phyloP scores from a whole-genome alignment of 2,113 vertebrate species.

The Calonectris borealis region DNA sequence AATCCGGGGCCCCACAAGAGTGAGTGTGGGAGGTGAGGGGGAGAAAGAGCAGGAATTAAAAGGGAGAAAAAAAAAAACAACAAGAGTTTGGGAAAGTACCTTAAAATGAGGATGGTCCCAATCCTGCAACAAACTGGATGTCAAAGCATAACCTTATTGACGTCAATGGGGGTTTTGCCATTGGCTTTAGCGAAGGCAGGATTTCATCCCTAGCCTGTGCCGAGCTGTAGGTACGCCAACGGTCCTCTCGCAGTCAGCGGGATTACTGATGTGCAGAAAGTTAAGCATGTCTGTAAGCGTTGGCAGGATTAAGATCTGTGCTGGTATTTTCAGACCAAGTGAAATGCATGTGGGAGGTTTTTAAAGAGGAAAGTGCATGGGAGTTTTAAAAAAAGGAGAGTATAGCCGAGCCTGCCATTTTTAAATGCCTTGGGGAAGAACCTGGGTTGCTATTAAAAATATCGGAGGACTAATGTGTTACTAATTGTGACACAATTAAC shows the following conservation, averaged over 20 bases:
- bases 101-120: constrained; percentile 29
- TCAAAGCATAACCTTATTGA: neutral
- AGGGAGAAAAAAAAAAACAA: neutral
- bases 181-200: neutral
- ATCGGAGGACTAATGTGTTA: constrained; percentile 61
- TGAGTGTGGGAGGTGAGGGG: constrained; percentile 27
- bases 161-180: neutral
- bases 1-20: constrained; percentile 1
- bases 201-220: neutral
- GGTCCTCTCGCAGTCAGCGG: neutral
- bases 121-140: constrained; percentile 1
- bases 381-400: constrained; percentile 41
- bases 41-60: neutral
- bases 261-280: constrained; percentile 52
- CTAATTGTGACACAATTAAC: constrained; percentile 68
- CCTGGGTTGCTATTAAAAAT: constrained; percentile 64
- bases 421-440: constrained; percentile 60
- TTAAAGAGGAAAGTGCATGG: constrained; percentile 55
- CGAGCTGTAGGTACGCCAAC: neutral
- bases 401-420: constrained; percentile 17
- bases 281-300: constrained; percentile 49
- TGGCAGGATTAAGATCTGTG: constrained; percentile 59
- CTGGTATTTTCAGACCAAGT: constrained; percentile 63
- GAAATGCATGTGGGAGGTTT: constrained; percentile 66
- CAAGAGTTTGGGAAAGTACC: constrained; percentile 36